A percentile compares a stretch with the other conserved stretches of the same genome.
Conservation (phyloP, 2,888 invertebrate species). For the Timandra comae region DNA sequence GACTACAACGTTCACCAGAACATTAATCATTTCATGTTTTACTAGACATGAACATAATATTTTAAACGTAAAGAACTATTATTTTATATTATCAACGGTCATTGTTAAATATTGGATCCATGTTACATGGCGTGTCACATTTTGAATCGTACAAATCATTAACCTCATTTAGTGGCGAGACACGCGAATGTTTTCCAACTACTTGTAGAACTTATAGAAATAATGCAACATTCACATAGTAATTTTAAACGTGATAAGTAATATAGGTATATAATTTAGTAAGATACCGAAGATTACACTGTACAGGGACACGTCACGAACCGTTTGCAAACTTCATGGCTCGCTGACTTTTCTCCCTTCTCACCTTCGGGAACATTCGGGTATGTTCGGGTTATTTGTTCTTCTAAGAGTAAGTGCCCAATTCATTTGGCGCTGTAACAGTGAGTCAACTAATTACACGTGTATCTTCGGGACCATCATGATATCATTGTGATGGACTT, state of each 20-base stretch:
- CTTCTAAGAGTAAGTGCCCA: constrained; percentile 35
- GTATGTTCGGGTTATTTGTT: constrained; percentile 37
- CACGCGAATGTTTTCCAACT: too few relatives aligned
- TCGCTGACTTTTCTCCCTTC: constrained; percentile 47
- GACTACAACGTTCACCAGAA: too few relatives aligned
- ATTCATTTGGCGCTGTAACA: constrained; percentile 37
- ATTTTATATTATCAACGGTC: too few relatives aligned
- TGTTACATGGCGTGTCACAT: too few relatives aligned
- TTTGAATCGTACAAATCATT: constrained; percentile 29
- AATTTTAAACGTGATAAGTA: too few relatives aligned
- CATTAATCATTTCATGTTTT: too few relatives aligned
- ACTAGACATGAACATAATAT: too few relatives aligned
- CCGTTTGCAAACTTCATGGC: constrained; percentile 55
- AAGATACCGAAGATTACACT: constrained; percentile 2
- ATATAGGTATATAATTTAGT: constrained; percentile 32
- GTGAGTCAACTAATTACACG: constrained; percentile 5
- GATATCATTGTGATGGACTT: background rate
- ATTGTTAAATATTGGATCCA: too few relatives aligned
- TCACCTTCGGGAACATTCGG: constrained; percentile 37
- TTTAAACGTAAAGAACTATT: too few relatives aligned
- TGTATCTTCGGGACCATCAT: background rate
- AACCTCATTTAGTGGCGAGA: constrained; percentile 21
- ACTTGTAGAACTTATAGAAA: too few relatives aligned
- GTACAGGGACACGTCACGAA: constrained; percentile 49
- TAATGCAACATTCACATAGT: too few relatives aligned